Evolutionary conservation across 2,113 vertebrate genomes (phyloP).

Genomic region (Marmota monax): DNA sequence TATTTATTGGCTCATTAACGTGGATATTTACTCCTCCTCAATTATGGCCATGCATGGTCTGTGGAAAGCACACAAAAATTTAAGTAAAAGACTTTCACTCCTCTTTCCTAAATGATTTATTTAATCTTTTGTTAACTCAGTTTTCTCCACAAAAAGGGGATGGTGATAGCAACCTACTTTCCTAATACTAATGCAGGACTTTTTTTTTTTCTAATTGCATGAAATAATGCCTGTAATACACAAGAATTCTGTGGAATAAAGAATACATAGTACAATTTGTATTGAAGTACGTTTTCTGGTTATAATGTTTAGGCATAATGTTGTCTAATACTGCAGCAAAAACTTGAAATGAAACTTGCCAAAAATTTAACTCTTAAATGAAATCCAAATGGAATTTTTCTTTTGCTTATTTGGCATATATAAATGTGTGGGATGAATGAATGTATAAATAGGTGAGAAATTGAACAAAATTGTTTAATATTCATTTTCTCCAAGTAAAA

Average conservation of each 20-base stretch:
- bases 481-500: neutral
- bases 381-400: conserved; percentile 8
- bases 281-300: neutral
- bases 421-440: conserved; percentile 35
- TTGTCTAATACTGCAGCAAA: conserved; percentile 41
- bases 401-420: conserved; percentile 38
- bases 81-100: neutral
- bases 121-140: conserved; percentile 9
- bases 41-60: neutral
- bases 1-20: conserved; percentile 3
- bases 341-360: neutral
- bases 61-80: conserved; percentile 19
- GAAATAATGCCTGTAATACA: neutral
- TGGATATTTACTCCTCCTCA: conserved; percentile 46
- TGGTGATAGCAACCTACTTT: neutral
- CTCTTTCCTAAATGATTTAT: conserved; percentile 53
- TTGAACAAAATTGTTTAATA: conserved; percentile 11
- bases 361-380: conserved; percentile 32
- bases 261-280: neutral
- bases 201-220: neutral
- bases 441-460: conserved; percentile 31
- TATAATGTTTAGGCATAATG: neutral
- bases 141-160: neutral
- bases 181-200: neutral
- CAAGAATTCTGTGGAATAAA: conserved; percentile 1